Evolutionary conservation across 1,140 invertebrate species (phyloP), one percentile per base, ranked within the genome.

Genomic region (Neoseiulus cucumeris): DNA sequence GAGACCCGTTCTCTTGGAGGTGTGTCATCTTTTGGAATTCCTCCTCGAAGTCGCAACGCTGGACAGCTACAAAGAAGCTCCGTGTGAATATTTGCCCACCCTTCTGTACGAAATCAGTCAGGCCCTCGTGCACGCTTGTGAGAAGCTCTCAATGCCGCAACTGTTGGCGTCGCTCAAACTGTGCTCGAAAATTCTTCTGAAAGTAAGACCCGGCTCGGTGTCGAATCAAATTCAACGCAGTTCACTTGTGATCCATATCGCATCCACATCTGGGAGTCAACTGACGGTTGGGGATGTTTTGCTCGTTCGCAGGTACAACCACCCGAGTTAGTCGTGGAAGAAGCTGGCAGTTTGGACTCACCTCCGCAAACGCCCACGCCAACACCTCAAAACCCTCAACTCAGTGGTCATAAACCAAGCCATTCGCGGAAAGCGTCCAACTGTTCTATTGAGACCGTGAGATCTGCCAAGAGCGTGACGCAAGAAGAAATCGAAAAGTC

Each of bases 61-160:
- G 73, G 87, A 91, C 72, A 84, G 85, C 29, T 87, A 85, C 70
- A 78, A 82, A 33, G 86, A 89, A 71, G 87, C 83, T 14, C 84
- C 85, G n/a, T 83, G 84, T 6, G 84, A 88, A 68, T 85, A 88
- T 73, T 73, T 89, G 14, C 87, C 86, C 6, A 80, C 81, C 66
- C 77, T 89, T 44, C 83, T 89, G 70, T 75, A 81, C 45, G 78
- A 83, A 66, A 81, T 89, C 14, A 73, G 73, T 30, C 67, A 70
- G 64, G 79, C 82, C 66, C 72, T 87, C 14, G 82, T 80, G 0
- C 70, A 76, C 18, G 78, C 82, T 69, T 80, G 83, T 68, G 76
- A 80, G 42, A 72, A 76, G 42, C 71, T 89, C 4, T 79, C 78
- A 44, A 78, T 83, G 9, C 69, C 74, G 29, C 85, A 89, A 72